Evolutionary conservation across 2,888 invertebrate genomes (phyloP), one percentile per base, ranked within the genome.

Genomic region (Hirudinaria manillensis): DNA sequence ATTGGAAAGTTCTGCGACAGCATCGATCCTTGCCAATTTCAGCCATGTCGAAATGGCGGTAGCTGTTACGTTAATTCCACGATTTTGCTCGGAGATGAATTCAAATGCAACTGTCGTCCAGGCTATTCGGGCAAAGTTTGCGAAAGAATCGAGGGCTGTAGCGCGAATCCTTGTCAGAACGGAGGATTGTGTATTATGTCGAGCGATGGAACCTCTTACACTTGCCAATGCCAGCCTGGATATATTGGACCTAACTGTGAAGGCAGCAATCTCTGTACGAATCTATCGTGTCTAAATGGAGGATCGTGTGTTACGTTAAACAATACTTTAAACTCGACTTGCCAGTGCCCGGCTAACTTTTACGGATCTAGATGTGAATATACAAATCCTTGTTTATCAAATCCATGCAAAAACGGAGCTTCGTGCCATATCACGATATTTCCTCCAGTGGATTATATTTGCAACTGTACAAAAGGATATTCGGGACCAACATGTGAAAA

Each of bases 111-210:
- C 68, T 77, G 83, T 76, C 71, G 77, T 13, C 75, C 76, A 3
- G 80, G 80, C 24, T 83, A 79, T 72, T 79, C 79, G 2, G 83
- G 83, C 6, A 45, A 45, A 16, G 71, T 56, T 32, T 80, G 80
- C 75, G 79, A 78, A 27, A 13, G n/a, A 24, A 61, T 24, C 36
- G 29, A 73, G 34, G 68, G 68, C 10, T 78, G 78, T 51, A 36
- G 13, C 19, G 45, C n/a, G 29, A 36, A 24, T 36, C 74, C 66
- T 24, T 74, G 74, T 32, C n/a, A 24, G 10, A 67, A 66, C 45
- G 32, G 32, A 16, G 74, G 67, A 21, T 13, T 3, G 7, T 61
- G 77, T 55, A 24, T 3, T 13, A 24, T n/a, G 7, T 16, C 10
- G 13, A 53, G 70, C 29, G 34, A 38, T 51, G 51, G 21, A 29